phyloP scores from a whole-genome alignment of 30 jellyfish, hydroid and myxozoan genomes.

The Hydra vulgaris region DNA sequence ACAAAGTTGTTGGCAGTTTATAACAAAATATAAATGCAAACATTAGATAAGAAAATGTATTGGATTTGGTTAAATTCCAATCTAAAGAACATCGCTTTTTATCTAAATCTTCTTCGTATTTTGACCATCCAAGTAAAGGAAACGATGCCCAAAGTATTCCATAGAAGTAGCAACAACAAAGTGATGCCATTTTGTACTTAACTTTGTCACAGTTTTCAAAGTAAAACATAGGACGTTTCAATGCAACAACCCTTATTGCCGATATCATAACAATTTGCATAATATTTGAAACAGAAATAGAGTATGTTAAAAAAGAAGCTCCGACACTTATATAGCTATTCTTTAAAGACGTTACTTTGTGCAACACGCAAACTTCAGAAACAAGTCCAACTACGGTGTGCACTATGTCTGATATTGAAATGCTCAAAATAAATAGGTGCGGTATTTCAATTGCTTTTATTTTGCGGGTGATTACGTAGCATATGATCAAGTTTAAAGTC shows the following conservation, averaged over 20 bases:
- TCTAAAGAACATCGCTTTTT: slow-evolving; percentile 9
- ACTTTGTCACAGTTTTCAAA: background rate
- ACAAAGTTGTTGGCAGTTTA: background rate
- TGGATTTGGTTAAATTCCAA: background rate
- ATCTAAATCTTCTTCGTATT: slow-evolving; percentile 1
- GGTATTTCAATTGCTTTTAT: background rate
- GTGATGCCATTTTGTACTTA: background rate
- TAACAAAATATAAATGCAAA: background rate
- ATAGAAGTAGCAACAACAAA: background rate
- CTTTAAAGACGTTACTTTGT: background rate
- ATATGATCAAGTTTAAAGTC: background rate
- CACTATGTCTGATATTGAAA: background rate
- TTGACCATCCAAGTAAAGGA: background rate
- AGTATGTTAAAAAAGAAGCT: background rate
- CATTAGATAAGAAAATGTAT: background rate
- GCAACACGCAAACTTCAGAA: background rate
- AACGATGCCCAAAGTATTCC: background rate
- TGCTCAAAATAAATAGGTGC: background rate
- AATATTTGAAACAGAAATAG: background rate
- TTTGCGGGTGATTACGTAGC: background rate
- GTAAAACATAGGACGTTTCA: background rate
- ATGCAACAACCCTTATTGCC: background rate
- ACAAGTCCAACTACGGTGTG: background rate
- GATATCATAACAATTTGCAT: background rate
- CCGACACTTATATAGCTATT: background rate